Conservation (phyloP, 1,140 invertebrate species). For the Sogatella furcifera region DNA sequence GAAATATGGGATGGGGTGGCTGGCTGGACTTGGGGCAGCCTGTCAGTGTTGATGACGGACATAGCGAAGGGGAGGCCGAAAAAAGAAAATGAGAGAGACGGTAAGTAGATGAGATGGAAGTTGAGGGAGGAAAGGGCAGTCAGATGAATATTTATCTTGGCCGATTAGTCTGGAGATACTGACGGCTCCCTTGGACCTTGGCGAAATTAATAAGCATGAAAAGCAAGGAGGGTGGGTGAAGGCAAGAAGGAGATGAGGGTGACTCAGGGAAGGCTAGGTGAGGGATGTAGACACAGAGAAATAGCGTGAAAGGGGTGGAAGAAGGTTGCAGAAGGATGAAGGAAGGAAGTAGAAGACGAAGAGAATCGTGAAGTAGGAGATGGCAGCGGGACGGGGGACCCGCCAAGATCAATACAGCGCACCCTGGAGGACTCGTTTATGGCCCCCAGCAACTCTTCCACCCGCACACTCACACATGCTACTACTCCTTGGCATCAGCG, state of each 20-base stretch:
- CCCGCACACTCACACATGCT: no score
- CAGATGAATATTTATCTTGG: constrained; percentile 17
- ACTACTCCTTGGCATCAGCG: no score
- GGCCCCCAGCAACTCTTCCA: no score
- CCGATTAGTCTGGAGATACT: constrained; percentile 5
- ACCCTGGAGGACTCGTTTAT: not conserved
- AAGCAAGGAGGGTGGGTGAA: not conserved
- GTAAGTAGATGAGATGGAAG: not conserved
- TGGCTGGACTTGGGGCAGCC: no score
- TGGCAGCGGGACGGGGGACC: not conserved
- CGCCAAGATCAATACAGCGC: not conserved
- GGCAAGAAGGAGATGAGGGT: not conserved
- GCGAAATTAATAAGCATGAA: not conserved
- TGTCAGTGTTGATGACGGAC: not conserved
- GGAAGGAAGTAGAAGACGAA: not conserved
- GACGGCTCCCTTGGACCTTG: not conserved
- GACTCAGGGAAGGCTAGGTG: not conserved
- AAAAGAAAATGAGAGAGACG: not conserved
- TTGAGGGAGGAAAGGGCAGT: not conserved
- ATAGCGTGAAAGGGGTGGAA: not conserved
- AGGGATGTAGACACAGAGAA: not conserved
- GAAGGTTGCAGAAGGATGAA: not conserved
- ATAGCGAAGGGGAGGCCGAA: not conserved
- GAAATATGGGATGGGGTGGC: no score
- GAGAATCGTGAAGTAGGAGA: not conserved